Evolutionary conservation across 2,797 vertebrate genomes (phyloP).

Genomic region (Gastrophryne carolinensis): DNA sequence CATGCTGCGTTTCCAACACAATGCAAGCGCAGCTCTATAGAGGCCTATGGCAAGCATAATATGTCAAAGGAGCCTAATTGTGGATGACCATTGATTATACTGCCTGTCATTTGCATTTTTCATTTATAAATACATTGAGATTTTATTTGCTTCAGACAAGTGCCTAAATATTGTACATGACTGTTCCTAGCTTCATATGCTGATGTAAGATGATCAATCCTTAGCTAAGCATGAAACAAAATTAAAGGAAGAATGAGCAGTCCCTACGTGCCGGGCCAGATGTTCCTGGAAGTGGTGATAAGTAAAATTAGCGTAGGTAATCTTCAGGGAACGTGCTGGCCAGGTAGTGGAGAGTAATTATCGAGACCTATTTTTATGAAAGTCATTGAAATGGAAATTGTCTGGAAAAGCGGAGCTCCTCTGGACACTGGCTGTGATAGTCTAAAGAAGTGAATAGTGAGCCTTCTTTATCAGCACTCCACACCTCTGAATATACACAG

Average conservation of each 20-base stretch:
- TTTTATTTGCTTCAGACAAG: too few species aligned
- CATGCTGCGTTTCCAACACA: too few species aligned
- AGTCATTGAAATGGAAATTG: background rate
- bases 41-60: too few species aligned
- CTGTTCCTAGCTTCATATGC: background rate
- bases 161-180: too few species aligned
- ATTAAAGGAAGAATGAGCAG: background rate
- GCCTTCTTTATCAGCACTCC: background rate
- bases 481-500: too few species aligned
- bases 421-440: background rate
- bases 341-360: background rate
- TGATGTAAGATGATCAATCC: background rate
- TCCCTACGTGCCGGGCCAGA: background rate
- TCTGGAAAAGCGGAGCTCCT: background rate
- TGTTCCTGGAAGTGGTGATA: conserved; percentile 2
- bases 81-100: too few species aligned
- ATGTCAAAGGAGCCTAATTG: too few species aligned
- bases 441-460: background rate
- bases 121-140: too few species aligned
- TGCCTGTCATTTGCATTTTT: too few species aligned
- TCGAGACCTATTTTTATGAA: background rate
- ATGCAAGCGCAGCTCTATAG: too few species aligned
- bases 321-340: background rate
- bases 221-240: background rate
- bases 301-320: conserved; percentile 1